Evolutionary conservation across 37 sponge, comb jelly and placozoan genomes (phyloP).

Genomic region (Agelas oroides): DNA sequence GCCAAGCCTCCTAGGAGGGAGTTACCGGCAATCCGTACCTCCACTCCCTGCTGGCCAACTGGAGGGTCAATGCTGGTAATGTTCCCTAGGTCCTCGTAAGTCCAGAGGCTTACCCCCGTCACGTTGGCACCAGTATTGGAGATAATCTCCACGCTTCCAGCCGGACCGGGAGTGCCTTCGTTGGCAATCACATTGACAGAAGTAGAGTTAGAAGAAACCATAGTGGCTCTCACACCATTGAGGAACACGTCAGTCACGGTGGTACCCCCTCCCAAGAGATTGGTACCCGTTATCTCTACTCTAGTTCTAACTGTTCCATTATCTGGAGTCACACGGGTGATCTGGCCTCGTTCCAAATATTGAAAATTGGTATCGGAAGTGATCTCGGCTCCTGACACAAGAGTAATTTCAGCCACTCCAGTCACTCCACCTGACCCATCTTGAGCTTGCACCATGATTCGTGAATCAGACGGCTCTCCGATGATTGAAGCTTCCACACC

Average conservation of each 20-base stretch:
- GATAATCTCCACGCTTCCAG: conserved; percentile 34
- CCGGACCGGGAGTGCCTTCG: background rate
- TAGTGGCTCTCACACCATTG: conserved; percentile 31
- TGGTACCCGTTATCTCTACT: conserved; percentile 23
- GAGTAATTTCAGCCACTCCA: conserved; percentile 25
- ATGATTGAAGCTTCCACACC: background rate
- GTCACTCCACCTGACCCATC: background rate
- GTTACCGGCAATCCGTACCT: conserved; percentile 53
- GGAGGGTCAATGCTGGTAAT: conserved; percentile 52
- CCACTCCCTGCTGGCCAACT: conserved; percentile 64
- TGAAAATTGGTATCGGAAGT: conserved; percentile 6
- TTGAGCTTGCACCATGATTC: conserved; percentile 31
- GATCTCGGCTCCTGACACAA: conserved; percentile 48
- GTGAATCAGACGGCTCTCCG: conserved; percentile 6
- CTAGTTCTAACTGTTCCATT: conserved; percentile 17
- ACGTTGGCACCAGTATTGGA: conserved; percentile 61
- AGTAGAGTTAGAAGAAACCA: conserved; percentile 6
- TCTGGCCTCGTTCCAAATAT: conserved; percentile 39
- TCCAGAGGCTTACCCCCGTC: conserved; percentile 23
- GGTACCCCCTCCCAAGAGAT: conserved; percentile 59
- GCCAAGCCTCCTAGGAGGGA: conserved; percentile 49
- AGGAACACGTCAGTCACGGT: conserved; percentile 27
- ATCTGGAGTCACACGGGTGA: conserved; percentile 12
- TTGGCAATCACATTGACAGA: conserved; percentile 27
- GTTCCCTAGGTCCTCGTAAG: conserved; percentile 39